A percentile compares a stretch with the other conserved stretches of the same genome.
Conservation (phyloP, 1,140 invertebrate species). For the Lordiphosa mommai region DNA sequence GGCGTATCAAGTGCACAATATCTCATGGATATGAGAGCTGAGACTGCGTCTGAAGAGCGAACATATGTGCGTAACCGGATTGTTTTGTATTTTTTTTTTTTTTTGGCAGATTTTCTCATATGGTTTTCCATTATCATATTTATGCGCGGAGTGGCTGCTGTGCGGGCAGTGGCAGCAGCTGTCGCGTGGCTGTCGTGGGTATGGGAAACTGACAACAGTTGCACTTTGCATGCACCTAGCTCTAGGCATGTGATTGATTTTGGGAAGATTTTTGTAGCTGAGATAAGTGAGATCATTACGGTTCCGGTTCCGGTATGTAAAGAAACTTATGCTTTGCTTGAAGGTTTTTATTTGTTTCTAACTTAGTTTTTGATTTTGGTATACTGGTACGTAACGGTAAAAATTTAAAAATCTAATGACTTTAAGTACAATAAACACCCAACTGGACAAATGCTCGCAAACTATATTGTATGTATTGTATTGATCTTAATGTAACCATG, state of each 20-base stretch:
- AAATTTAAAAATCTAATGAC: too few relatives aligned
- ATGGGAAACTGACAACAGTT: slow-evolving; percentile 54
- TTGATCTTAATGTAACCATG: too few relatives aligned
- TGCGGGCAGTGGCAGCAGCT: slow-evolving; percentile 46
- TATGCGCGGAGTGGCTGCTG: slow-evolving; percentile 1
- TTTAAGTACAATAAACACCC: too few relatives aligned
- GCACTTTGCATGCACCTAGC: slow-evolving; percentile 28
- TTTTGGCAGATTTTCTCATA: slow-evolving; percentile 66
- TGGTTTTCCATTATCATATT: slow-evolving; percentile 53
- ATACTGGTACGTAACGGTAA: too few relatives aligned
- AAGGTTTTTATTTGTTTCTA: too few relatives aligned
- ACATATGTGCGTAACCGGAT: slow-evolving; percentile 56
- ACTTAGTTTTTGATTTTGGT: too few relatives aligned
- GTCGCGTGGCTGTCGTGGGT: slow-evolving; percentile 45
- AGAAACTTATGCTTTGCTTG: too few relatives aligned
- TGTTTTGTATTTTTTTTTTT: slow-evolving; percentile 38
- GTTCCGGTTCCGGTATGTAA: too few relatives aligned
- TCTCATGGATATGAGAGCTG: slow-evolving; percentile 32
- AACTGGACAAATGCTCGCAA: too few relatives aligned
- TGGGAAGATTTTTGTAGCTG: neutral
- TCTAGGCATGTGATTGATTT: slow-evolving; percentile 2
- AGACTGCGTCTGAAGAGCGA: slow-evolving; percentile 2
- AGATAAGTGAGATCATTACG: too few relatives aligned
- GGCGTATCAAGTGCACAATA: slow-evolving; percentile 49
- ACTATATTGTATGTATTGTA: too few relatives aligned